Evolutionary conservation across 2,888 invertebrate species (phyloP), one percentile per base, ranked within the genome.

Genomic region (Thymelicus sylvestris): DNA sequence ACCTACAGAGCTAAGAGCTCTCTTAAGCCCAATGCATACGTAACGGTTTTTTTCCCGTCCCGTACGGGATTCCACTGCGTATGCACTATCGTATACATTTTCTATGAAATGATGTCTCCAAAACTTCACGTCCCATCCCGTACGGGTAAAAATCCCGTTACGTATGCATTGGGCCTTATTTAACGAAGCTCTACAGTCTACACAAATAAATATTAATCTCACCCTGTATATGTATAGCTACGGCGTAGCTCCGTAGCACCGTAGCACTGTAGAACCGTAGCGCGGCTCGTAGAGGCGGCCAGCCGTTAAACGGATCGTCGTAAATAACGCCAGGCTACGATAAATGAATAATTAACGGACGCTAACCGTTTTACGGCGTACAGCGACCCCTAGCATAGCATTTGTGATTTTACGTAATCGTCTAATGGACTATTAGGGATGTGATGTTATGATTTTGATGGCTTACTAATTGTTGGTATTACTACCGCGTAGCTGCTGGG

Each of bases 301-400:
- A 76, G 74, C 75, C 77, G 78, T 77, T 78, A 77, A 78, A 74
- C 76, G 76, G 74, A 76, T 75, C 78, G 74, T 79, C 80, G 79
- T 80, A 82, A 82, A 82, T 81, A 81, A 79, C 78, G 74, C 76
- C 76, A 76, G 79, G 80, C 82, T 80, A 82, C 85, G 83, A 85
- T 88, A 88, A 87, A 89, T 88, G 87, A 87, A 88, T 89, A 88
- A 88, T 88, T 89, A 87, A 88, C 86, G 83, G 83, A 81, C 80
- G 83, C 84, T 85, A 85, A 83, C 83, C 83, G 82, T 81, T 86
- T 85, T 81, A 86, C 78, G 78, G 77, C 69, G 74, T 75, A 75
- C 79, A 74, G 69, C 71, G 62, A 64, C 66, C 57, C 52, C 70
- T 66, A 67, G 66, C 74, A 66, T 67, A 74, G 69, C 71, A 71